Evolutionary conservation across 2,888 invertebrate genomes (phyloP), one percentile per base, ranked within the genome.

Genomic region (Tipula helvola): DNA sequence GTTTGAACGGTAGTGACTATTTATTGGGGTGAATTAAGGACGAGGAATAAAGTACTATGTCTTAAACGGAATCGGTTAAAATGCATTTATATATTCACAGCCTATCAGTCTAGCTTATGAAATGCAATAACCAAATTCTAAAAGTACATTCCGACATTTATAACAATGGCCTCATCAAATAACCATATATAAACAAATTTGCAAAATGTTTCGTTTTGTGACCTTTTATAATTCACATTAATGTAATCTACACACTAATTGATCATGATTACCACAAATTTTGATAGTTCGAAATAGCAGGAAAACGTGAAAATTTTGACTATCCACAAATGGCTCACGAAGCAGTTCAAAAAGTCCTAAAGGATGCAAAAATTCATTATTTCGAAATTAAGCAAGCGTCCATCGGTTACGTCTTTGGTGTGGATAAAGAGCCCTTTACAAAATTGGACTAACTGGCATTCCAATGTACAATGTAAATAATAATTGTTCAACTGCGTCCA

Each of bases 391-490:
- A 98, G 90, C 97, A 98, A 90, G 99, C 98, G 0, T 95, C 96
- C 87, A 97, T 96, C 88, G 98, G 98, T 47, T 99, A 97, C 91
- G 98, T 98, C 44, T 98, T 96, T 90, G 98, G 98, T 0, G 96
- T 91, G 99, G 99, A 0, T 99, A 99, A 92, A 93, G 99, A 88
- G 98, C 98, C 0, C 91, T 99, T 7, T 99, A 99, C 91, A 96
- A 97, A 90, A 93, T 99, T 83, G 99, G 99, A 87, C 95, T 99
- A 95, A 98, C 96, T 44, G 99, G 99, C 83, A 98, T 99, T 88
- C 99, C 99, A 4, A 95, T 99, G 88, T 97, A 96, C 92, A 99
- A 99, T 92, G 99, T 99, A 13, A 99, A 99, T 92, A 99, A 99
- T 91, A 99, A 99, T 90, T 99, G 99, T 90, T 96, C 99, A 0